Evolutionary conservation across 2,113 vertebrate species (phyloP), one percentile per base, ranked within the genome.

Genomic region (Syngnathus typhle): DNA sequence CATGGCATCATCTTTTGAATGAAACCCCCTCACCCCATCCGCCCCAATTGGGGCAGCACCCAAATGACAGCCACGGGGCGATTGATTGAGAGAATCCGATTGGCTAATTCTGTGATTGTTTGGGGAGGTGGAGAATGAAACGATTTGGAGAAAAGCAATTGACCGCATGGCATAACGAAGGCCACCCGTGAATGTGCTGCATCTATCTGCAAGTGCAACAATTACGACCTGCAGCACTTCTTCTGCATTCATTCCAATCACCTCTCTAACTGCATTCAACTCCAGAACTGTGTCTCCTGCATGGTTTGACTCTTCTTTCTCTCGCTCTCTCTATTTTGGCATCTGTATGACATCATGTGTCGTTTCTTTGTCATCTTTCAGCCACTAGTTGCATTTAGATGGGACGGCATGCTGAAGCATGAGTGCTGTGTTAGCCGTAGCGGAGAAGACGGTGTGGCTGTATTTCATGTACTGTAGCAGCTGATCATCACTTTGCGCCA

Each of bases 1-100:
- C 88, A 91, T 91, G 89, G 90, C 88, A 90, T 91, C 89, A 91
- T 90, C 84, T 89, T 62, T 90, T 91, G 90, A 91, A 91, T 90
- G 88, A 92, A 84, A 84, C 83, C 88, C 87, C 83, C 85, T 87
- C 80, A 86, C 84, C 86, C 79, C 82, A 77, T 80, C 77, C 60
- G 76, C 83, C 86, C 82, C 82, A 83, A 62, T 23, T 62, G 41
- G 60, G 39, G 18, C n/a, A 7, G 82, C 87, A 88, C 77, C 84
- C 77, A 76, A 87, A 84, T 82, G 70, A 84, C 63, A 69, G 75
- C 62, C 82, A 81, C 77, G 79, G 81, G 65, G 81, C 83, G 72
- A 74, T 65, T 79, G 72, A 75, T 68, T 69, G 64, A 76, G 63
- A 73, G 74, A 79, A 77, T 60, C 81, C 64, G 76, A 88, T 87